Conservation (phyloP, 2,113 vertebrate species). For the Pontoporia blainvillei region DNA sequence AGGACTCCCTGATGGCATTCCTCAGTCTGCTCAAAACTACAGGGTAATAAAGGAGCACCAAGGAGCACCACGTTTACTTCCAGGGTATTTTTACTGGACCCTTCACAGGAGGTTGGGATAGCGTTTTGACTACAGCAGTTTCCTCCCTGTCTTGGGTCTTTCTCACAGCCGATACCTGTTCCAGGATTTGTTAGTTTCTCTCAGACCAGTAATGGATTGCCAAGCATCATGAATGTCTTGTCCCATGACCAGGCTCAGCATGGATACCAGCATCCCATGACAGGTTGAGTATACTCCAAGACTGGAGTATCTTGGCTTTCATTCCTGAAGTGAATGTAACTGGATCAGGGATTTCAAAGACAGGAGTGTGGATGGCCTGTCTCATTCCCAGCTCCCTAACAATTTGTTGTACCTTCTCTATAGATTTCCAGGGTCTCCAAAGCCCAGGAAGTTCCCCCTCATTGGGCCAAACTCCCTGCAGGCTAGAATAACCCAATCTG, state of each 20-base stretch:
- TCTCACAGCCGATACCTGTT: background rate
- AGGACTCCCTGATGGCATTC: background rate
- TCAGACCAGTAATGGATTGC: background rate
- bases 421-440: background rate
- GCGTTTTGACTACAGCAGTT: background rate
- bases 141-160: background rate
- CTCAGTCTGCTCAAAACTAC: background rate
- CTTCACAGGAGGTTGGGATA: background rate
- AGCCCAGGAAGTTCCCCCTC: background rate
- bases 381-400: background rate
- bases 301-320: background rate
- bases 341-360: background rate
- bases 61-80: background rate
- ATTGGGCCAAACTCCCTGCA: background rate
- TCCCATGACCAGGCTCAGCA: background rate
- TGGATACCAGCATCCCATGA: background rate
- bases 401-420: background rate
- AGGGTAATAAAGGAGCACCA: background rate
- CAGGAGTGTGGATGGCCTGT: background rate
- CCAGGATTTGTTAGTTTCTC: background rate
- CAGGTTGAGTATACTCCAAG: background rate
- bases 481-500: background rate
- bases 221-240: background rate
- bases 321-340: background rate
- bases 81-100: background rate